Conservation (phyloP, 2,113 vertebrate genomes). For the Gallinago undulata region DNA sequence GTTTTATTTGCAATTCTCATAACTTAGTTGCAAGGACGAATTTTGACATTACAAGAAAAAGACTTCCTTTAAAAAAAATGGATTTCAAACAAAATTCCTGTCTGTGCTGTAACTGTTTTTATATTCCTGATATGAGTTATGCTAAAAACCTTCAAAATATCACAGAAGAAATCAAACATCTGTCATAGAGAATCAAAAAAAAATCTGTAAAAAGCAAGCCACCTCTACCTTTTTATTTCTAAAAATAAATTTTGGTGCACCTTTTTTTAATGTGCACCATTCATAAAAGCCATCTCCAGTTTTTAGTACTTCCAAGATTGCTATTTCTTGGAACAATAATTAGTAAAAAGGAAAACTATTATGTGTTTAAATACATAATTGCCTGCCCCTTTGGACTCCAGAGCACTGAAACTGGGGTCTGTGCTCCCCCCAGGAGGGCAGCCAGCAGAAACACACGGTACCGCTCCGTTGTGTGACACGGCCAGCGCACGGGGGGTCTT, state of each 20-base stretch:
- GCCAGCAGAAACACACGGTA: neutral
- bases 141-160: neutral
- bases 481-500: accelerated
- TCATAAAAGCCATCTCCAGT: neutral
- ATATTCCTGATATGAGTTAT: neutral
- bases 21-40: neutral
- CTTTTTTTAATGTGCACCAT: neutral
- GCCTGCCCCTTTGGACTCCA: neutral
- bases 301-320: neutral
- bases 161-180: neutral
- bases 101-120: neutral
- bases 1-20: neutral
- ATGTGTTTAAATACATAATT: neutral
- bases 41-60: neutral
- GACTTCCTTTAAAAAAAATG: neutral
- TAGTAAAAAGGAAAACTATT: neutral
- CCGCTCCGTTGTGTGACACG: neutral
- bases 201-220: neutral
- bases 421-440: neutral
- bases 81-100: neutral
- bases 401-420: neutral
- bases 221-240: neutral
- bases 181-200: neutral
- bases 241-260: neutral
- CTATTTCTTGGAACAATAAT: neutral